phyloP scores from a whole-genome alignment of 2,888 invertebrate species.

The Erynnis tages region DNA sequence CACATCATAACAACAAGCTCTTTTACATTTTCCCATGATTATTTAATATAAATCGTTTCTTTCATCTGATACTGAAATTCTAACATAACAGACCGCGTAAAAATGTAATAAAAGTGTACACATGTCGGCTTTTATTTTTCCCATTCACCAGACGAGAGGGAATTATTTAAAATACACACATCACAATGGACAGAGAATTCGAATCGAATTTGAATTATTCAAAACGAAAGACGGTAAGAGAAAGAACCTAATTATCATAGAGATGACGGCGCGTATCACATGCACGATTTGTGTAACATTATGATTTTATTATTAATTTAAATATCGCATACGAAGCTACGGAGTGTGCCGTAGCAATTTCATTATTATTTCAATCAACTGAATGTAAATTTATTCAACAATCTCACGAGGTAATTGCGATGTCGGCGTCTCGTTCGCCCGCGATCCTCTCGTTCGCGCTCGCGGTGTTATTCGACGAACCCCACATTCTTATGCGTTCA shows the following conservation, averaged over 20 bases:
- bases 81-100: conserved; percentile 10
- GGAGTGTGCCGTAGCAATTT: conserved; percentile 77
- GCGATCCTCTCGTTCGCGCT: conserved; percentile 46
- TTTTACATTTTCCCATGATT: conserved; percentile 14
- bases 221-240: conserved; percentile 49
- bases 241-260: conserved; percentile 67
- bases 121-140: conserved; percentile 17
- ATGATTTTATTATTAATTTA: conserved; percentile 80
- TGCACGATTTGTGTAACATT: conserved; percentile 73
- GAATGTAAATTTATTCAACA: conserved; percentile 82
- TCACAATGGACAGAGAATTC: conserved; percentile 35
- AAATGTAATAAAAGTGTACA: conserved; percentile 18
- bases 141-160: conserved; percentile 27
- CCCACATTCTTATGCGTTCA: conserved; percentile 78
- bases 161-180: conserved; percentile 33
- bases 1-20: conserved; percentile 6
- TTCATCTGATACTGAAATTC: conserved; percentile 13
- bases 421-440: conserved; percentile 52
- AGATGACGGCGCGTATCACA: conserved; percentile 56
- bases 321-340: conserved; percentile 73
- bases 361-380: conserved; percentile 82
- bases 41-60: conserved; percentile 14
- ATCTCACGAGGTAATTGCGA: conserved; percentile 81
- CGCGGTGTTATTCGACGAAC: conserved; percentile 48
- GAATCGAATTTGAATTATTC: conserved; percentile 49